Percentiles rank a stretch among this genome's conserved stretches.
Evolutionary conservation across 2,113 vertebrate species (phyloP).

Genomic region (Hepsetus odoe): DNA sequence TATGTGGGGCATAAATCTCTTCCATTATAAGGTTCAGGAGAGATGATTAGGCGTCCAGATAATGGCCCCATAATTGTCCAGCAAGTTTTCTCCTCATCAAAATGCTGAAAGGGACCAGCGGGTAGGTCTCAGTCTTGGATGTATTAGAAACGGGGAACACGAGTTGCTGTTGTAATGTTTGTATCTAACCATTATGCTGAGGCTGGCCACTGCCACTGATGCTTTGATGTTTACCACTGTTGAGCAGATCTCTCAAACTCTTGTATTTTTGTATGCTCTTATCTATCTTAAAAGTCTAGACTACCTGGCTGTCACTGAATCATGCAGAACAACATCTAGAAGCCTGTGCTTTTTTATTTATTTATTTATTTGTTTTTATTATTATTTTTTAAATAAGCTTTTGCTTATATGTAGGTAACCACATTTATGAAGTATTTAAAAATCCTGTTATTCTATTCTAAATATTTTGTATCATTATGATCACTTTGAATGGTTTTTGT

Average conservation of each 20-base stretch:
- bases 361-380: no score
- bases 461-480: no score
- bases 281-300: slow-evolving; percentile 38
- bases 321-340: no score
- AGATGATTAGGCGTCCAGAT: slow-evolving; percentile 54
- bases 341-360: no score
- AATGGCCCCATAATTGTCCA: slow-evolving; percentile 59
- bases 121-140: not conserved
- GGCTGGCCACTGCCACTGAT: slow-evolving; percentile 13
- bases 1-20: slow-evolving; percentile 63
- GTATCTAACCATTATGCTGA: not conserved
- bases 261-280: slow-evolving; percentile 34
- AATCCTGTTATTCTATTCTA: no score
- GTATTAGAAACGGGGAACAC: not conserved
- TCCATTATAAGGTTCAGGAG: slow-evolving; percentile 59
- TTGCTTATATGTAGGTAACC: no score
- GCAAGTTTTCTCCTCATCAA: slow-evolving; percentile 56
- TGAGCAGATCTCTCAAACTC: slow-evolving; percentile 29
- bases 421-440: no score
- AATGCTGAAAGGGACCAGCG: slow-evolving; percentile 42
- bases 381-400: no score
- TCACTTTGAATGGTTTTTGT: no score
- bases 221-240: slow-evolving; percentile 40
- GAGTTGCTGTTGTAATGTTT: slow-evolving; percentile 1
- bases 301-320: slow-evolving; percentile 11